Percentiles rank a stretch among this genome's conserved stretches.
phyloP scores from a whole-genome alignment of 2,888 invertebrate genomes.

The Nudaria mundana region DNA sequence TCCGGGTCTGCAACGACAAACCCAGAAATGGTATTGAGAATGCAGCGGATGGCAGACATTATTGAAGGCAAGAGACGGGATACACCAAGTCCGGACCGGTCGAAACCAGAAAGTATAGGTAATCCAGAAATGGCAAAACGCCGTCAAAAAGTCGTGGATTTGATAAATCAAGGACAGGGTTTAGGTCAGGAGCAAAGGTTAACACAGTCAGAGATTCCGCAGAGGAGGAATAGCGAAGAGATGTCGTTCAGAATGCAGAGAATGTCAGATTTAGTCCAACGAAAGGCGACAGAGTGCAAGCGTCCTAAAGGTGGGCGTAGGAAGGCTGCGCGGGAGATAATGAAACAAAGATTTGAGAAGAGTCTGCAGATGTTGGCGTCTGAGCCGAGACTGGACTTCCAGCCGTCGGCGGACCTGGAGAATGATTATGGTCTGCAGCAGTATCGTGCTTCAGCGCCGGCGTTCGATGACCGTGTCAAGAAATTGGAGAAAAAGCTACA shows the following conservation, averaged over 20 bases:
- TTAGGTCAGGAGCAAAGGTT: slow-evolving; percentile 42
- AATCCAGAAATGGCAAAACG: slow-evolving; percentile 61
- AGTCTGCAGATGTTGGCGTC: slow-evolving; percentile 92
- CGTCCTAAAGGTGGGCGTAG: slow-evolving; percentile 51
- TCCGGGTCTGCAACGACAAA: slow-evolving; percentile 49
- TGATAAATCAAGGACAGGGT: slow-evolving; percentile 42
- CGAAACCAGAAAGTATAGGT: slow-evolving; percentile 52
- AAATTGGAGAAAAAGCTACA: slow-evolving; percentile 82
- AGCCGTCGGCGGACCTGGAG: slow-evolving; percentile 86
- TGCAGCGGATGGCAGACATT: slow-evolving; percentile 62
- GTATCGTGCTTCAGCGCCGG: slow-evolving; percentile 91
- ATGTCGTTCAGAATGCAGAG: slow-evolving; percentile 85
- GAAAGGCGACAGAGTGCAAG: slow-evolving; percentile 80
- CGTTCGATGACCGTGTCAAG: slow-evolving; percentile 92
- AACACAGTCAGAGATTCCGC: slow-evolving; percentile 31
- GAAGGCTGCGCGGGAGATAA: slow-evolving; percentile 80
- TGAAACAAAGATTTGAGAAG: slow-evolving; percentile 91
- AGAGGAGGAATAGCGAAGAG: slow-evolving; percentile 55
- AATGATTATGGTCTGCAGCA: slow-evolving; percentile 90
- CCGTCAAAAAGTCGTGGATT: slow-evolving; percentile 55
- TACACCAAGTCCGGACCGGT: slow-evolving; percentile 53
- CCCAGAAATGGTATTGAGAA: slow-evolving; percentile 53
- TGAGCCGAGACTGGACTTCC: slow-evolving; percentile 83
- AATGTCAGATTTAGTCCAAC: slow-evolving; percentile 87
- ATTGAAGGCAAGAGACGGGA: slow-evolving; percentile 59